Evolutionary conservation across 2,113 vertebrate genomes (phyloP).

Genomic region (Perognathus longimembris): DNA sequence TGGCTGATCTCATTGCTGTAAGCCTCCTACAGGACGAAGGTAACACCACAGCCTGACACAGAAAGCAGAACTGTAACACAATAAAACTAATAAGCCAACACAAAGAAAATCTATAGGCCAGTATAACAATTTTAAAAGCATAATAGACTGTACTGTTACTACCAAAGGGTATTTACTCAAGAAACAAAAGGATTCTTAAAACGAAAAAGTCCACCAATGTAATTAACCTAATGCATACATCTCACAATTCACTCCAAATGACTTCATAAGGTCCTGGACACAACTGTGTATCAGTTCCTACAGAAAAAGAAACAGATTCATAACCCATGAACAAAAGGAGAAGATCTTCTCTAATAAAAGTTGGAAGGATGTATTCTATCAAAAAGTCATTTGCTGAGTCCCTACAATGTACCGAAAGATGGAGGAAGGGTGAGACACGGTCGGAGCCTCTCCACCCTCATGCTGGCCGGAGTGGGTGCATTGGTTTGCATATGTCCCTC

Average conservation of each 20-base stretch:
- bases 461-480: neutral
- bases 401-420: neutral
- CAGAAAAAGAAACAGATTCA: neutral
- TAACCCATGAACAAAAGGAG: neutral
- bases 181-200: conserved; percentile 2
- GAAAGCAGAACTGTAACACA: neutral
- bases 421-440: neutral
- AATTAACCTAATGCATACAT: neutral
- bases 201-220: neutral
- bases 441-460: neutral
- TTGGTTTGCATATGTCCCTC: neutral
- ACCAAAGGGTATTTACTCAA: neutral
- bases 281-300: neutral
- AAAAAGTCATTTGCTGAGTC: neutral
- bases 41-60: neutral
- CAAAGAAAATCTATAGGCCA: neutral
- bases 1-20: neutral
- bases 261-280: neutral
- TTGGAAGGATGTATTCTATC: no score
- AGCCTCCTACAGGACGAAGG: neutral
- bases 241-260: neutral
- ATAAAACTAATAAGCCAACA: neutral
- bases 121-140: neutral
- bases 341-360: no score
- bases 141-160: neutral